These are phyloP conservation scores for Drosophila atripex DNA, from an alignment of 2,888 invertebrate species.

Conservation along the genomic window DNA sequence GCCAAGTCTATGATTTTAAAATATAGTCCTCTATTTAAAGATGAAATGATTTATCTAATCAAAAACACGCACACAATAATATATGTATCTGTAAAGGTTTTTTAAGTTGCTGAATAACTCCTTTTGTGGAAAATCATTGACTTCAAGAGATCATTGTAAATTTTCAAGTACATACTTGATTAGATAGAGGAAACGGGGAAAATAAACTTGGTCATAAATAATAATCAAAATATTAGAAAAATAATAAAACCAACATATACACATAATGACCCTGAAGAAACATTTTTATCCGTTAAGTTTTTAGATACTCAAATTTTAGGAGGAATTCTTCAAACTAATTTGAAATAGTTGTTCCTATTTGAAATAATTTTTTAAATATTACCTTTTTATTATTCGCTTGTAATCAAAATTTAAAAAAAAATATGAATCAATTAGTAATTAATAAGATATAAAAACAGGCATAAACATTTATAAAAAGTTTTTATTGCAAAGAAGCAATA, in stretches of 20 bases:
- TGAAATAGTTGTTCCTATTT: too few species aligned
- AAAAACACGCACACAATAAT: not conserved
- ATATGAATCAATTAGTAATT: not conserved
- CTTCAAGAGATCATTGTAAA: constrained; percentile 1
- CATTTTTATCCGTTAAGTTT: not conserved
- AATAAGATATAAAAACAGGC: not conserved
- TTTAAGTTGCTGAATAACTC: not conserved
- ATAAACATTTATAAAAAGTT: not conserved
- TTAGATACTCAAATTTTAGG: not conserved
- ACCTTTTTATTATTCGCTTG: too few species aligned
- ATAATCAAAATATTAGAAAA: not conserved
- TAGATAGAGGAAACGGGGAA: not conserved
- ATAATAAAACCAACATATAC: not conserved
- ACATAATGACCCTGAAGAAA: not conserved
- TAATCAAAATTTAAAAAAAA: too few species aligned
- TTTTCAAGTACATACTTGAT: constrained; percentile 3
- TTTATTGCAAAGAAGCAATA: not conserved
- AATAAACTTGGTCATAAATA: not conserved
- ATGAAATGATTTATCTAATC: too few species aligned
- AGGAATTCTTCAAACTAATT: too few species aligned
- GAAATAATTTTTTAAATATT: too few species aligned
- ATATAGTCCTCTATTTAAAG: too few species aligned
- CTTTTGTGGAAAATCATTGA: constrained; percentile 5
- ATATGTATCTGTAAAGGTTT: not conserved
- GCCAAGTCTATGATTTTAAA: too few species aligned